Evolutionary conservation across 2,113 vertebrate genomes (phyloP).

Genomic region (Hemiprocne comata): DNA sequence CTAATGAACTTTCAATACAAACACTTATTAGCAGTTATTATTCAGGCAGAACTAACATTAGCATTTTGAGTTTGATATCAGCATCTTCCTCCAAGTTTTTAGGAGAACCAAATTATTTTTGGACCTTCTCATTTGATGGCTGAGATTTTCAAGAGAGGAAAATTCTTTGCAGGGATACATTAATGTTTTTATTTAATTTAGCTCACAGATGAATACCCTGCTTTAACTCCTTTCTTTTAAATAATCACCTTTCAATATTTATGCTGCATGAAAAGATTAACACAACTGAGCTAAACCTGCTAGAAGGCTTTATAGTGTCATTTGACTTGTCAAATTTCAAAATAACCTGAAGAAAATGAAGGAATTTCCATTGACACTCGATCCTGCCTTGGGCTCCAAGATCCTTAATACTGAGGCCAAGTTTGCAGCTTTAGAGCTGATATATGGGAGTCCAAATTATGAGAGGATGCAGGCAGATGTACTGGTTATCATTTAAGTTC

Average conservation of each 20-base stretch:
- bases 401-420: not conserved
- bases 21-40: not conserved
- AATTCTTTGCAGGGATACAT: not conserved
- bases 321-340: constrained; percentile 13
- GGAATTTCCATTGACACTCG: not conserved
- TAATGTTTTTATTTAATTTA: not conserved
- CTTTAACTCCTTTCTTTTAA: constrained; percentile 3
- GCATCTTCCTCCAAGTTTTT: not conserved
- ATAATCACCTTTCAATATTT: constrained; percentile 30
- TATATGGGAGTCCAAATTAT: not conserved
- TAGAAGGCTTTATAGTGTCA: not conserved
- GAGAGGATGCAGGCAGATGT: not conserved
- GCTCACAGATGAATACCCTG: not conserved
- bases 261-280: constrained; percentile 1
- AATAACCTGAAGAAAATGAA: not conserved
- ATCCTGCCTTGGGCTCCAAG: not conserved
- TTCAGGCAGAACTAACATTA: not conserved
- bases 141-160: not conserved
- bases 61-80: not conserved
- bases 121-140: not conserved
- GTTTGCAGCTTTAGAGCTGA: not conserved
- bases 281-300: not conserved
- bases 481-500: not conserved
- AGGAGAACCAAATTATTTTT: not conserved
- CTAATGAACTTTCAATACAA: not conserved